Base-by-base conservation (phyloP, 2,113 vertebrate species). In the Fregata magnificens region DNA sequence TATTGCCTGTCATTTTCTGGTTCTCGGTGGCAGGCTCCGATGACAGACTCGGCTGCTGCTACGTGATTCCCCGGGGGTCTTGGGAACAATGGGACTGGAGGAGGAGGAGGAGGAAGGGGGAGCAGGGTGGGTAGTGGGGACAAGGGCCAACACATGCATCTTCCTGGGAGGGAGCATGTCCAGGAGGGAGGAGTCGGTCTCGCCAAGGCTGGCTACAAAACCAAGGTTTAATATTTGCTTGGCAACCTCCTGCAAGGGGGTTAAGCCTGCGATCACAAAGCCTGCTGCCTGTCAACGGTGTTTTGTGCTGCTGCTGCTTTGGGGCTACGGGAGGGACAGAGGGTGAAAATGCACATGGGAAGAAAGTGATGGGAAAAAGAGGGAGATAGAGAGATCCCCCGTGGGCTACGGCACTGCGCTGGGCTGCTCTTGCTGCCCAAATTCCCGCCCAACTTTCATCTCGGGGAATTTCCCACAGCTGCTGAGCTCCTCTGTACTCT, bases 331-430 rank as follows among this genome's bases (percentile, higher is more conserved):
- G 26, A n/a, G 31, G 25, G 47, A 45, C 25, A 44, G 29, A 18
- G 31, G 34, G 25, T 50, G 77, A 32, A 44, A 78, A 79, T 2
- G 6, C 34, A n/a, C 4, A 0, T 13, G 36, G 67, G 42, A 22
- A 55, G 45, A 71, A 55, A 49, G 18, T 0, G 31, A 32, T 38
- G n/a, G 47, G 66, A 6, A 21, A 29, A 34, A 42, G 21, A n/a
- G 34, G 40, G 65, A 26, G 49, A 15, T 7, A 11, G 31, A 50
- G 63, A 81, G 32, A 38, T 26, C 19, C 38, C 49, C 45, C 2
- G 1, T 8, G 63, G 59, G 52, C 69, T 31, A 5, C 0, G 2
- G 50, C 58, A 7, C 65, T 9, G 34, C 1, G 2, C 10, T 3
- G 56, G 16, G 83, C 82, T 56, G 76, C 36, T 67, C 47, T 32